Evolutionary conservation across 2,797 vertebrate genomes (phyloP), one percentile per base, ranked within the genome.

Genomic region (Sebastes vulpes): DNA sequence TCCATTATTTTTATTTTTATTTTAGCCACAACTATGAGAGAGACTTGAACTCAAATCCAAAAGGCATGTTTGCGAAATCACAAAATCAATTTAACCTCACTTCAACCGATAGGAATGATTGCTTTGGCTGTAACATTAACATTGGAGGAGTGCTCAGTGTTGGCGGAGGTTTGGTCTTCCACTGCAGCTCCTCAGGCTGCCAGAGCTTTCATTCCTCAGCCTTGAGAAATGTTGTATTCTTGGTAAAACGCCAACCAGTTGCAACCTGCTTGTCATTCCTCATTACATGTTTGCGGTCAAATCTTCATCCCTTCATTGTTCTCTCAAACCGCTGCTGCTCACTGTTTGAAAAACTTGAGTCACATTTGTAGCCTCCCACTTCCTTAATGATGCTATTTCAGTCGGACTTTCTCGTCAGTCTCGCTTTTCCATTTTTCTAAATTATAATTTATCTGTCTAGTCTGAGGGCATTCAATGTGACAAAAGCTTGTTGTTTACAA

Each of bases 301-400:
- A n/a, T 72, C 25, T 46, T 23, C 38, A 38, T 31, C n/a, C 42
- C 23, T 1, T 71, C 59, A 82, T 89, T 86, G 84, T 89, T 83
- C 48, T 32, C 57, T 54, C 68, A 38, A 38, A 72, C 48, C n/a
- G 1, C 60, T 38, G 29, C 57, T 38, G 26, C 57, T 72, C 60
- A 18, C 53, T 29, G 69, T 75, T 64, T 1, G 11, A 4, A 23
- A 66, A 42, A 11, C 18, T 38, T 25, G 28, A 56, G n/a, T 46
- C 60, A 46, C 6, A n/a, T 32, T 25, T 29, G 31, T 32, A 3
- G 3, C 26, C 28, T 69, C 42, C 56, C 63, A 32, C 31, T 77
- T 75, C 32, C 42, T 70, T 9, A 32, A 63, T 3, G 3, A n/a
- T 14, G 14, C 70, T 71, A 26, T 88, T 83, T 79, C 59, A 42